phyloP scores from a whole-genome alignment of 2,113 vertebrate genomes.

The Gasterosteus nipponicus region DNA sequence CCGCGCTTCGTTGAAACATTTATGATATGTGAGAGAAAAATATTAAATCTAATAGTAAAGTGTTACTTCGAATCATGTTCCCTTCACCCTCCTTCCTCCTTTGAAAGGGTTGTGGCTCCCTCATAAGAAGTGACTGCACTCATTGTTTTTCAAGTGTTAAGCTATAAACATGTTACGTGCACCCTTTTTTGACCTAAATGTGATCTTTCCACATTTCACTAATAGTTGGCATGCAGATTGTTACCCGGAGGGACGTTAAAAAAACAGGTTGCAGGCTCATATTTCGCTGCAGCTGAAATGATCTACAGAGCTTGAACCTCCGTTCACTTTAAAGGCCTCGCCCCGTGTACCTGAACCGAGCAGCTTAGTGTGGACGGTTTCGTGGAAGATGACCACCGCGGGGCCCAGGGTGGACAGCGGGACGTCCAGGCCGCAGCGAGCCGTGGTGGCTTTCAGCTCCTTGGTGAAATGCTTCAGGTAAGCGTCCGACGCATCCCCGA shows the following conservation, averaged over 20 bases:
- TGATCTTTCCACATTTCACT: conserved; percentile 77
- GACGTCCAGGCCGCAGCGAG: conserved; percentile 96
- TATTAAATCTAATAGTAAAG: neutral
- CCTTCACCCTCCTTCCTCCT: neutral
- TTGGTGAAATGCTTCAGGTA: conserved; percentile 98
- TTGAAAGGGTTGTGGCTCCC: neutral
- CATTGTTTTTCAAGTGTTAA: neutral
- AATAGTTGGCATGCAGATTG: conserved; percentile 82
- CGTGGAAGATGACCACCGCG: conserved; percentile 98
- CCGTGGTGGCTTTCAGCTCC: conserved; percentile 96
- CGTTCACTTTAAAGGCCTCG: neutral
- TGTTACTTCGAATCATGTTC: no score
- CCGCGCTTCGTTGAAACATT: neutral
- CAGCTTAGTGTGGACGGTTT: conserved; percentile 97
- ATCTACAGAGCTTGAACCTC: neutral
- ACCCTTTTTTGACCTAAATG: neutral
- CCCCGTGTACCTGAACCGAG: conserved; percentile 85
- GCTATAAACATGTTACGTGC: neutral
- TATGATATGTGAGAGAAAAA: neutral
- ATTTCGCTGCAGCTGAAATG: conserved; percentile 35
- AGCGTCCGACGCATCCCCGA: conserved; percentile 96
- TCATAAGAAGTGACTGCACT: neutral
- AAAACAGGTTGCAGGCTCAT: neutral
- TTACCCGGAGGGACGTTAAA: neutral
- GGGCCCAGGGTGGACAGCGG: conserved; percentile 96